Conservation (phyloP, 2,888 invertebrate species). For the Hyposoter dolosus region DNA sequence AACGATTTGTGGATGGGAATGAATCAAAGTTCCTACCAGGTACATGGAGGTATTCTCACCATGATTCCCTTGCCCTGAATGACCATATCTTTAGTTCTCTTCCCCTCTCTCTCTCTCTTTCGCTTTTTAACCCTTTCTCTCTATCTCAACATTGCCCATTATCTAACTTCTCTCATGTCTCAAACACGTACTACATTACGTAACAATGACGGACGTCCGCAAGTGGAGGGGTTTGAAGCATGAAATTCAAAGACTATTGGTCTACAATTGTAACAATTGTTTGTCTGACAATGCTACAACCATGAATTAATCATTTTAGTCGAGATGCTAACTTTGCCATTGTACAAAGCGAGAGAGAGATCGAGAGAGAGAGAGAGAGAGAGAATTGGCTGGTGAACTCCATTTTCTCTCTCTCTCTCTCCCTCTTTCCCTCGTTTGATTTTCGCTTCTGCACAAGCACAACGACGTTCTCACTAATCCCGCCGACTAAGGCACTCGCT, state of each 20-base stretch:
- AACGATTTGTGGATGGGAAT: conserved; percentile 27
- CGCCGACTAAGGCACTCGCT: conserved; percentile 55
- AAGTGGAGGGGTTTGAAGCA: conserved; percentile 3
- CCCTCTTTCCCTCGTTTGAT: conserved; percentile 5
- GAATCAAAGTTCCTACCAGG: conserved; percentile 20
- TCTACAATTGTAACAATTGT: conserved; percentile 66
- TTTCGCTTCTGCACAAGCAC: conserved; percentile 23
- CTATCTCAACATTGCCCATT: not conserved
- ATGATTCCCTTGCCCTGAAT: conserved; percentile 17
- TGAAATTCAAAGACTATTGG: conserved; percentile 48
- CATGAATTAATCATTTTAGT: conserved; percentile 72
- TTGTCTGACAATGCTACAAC: conserved; percentile 68
- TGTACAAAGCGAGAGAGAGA: conserved; percentile 33
- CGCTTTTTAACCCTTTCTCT: not conserved
- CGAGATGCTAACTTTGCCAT: conserved; percentile 70
- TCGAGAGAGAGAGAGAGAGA: not conserved
- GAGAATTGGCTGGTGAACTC: conserved; percentile 11
- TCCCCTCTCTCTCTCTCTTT: not conserved
- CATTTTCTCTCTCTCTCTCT: conserved; percentile 42
- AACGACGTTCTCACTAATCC: conserved; percentile 60
- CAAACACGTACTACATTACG: conserved; percentile 19
- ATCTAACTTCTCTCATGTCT: not conserved
- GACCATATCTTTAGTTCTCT: conserved; percentile 17
- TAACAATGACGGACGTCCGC: conserved; percentile 31
- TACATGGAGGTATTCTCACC: not conserved